Evolutionary conservation across 2,888 invertebrate species (phyloP), one percentile per base, ranked within the genome.

Genomic region (Cancer borealis): DNA sequence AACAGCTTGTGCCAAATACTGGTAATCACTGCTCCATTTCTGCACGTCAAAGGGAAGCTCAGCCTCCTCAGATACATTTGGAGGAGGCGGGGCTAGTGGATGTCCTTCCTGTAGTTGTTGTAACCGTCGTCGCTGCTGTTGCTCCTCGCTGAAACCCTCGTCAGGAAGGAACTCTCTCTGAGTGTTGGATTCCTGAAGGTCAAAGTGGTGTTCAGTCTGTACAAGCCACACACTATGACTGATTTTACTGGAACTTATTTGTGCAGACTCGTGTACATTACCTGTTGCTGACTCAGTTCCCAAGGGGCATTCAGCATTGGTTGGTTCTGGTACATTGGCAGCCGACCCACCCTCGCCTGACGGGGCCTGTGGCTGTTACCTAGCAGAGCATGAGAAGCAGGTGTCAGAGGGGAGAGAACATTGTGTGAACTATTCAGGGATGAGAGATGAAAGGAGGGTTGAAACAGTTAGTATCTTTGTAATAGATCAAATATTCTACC

Each of bases 11-110:
- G 93, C 93, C 30, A 95, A 45, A 12, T 93, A 89, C 45, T 89
- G 88, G 47, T 92, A 95, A 47, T 95, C 95, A 3, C 60, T 92
- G 87, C 45, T 95, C 95, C 95, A 95, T 47, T 92, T 93, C 46
- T 93, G 92, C 5, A 92, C 47, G 49, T 95, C 93, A 54, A 95
- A 95, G 14, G 66, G 30, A 46, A 49, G 84, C 88, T 92, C 91
- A 0, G 45, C 30, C 46, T 94, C 92, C 26, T 88, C 92, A 8
- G 66, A 39, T 5, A n/a, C 45, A 0, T 79, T 17, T 21, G 88
- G 94, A 66, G 94, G 92, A 39, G 54, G 46, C 21, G 92, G 91
- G 30, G 93, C 47, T 3, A 54, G 88, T 3, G 73, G 88, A 10
- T 47, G 30, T 3, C n/a, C 26, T 39, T 21, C 90, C 54, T 30